Percentiles rank a stretch among this genome's conserved stretches.
These are phyloP conservation scores for Scolopax rusticola DNA, from an alignment of 2,797 vertebrate genomes.

Conservation along the genomic window DNA sequence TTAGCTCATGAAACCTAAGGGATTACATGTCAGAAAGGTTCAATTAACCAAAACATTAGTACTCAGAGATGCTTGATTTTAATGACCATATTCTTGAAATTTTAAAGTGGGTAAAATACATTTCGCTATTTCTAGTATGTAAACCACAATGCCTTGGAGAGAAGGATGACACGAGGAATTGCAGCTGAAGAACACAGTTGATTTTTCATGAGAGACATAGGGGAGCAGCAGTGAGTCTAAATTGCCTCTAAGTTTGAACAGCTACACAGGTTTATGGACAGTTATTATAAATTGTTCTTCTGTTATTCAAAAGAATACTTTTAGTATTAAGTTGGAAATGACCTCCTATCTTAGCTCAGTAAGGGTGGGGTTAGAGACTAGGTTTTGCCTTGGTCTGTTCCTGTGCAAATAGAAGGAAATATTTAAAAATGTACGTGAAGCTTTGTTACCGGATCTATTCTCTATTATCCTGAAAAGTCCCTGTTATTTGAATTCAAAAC, in stretches of 20 bases:
- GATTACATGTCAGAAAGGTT: conserved; percentile 10
- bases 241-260: background rate
- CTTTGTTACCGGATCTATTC: background rate
- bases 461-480: background rate
- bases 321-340: background rate
- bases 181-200: background rate
- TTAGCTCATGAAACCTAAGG: background rate
- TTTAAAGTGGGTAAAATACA: conserved; percentile 3
- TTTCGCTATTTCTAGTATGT: background rate
- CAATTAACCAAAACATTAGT: conserved; percentile 54
- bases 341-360: background rate
- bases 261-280: background rate
- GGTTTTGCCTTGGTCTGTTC: background rate
- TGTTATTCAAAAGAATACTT: background rate
- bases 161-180: background rate
- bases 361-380: background rate
- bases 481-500: background rate
- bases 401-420: background rate
- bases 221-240: background rate
- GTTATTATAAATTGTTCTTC: background rate
- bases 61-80: background rate
- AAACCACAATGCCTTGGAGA: background rate
- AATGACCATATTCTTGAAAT: conserved; percentile 9
- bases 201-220: background rate
- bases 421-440: background rate